Percentiles rank a stretch among this genome's conserved stretches.
These are phyloP conservation scores for Margaritifera margaritifera DNA, from an alignment of 2,888 invertebrate genomes.

Conservation along the genomic window DNA sequence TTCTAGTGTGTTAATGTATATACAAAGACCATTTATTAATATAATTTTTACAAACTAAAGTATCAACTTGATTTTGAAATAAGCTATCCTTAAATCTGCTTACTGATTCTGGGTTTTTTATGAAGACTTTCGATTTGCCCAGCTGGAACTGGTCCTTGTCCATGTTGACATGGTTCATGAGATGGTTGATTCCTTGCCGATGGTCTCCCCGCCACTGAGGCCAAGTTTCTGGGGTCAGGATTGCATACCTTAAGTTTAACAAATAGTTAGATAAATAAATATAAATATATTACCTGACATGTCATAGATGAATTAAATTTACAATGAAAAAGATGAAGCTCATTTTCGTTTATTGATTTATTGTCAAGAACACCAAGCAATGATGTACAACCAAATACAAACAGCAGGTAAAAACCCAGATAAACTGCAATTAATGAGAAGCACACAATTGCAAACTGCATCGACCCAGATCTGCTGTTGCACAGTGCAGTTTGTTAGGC, in stretches of 20 bases:
- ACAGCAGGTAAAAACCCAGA: too few relatives aligned
- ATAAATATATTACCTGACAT: background rate
- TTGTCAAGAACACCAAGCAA: too few relatives aligned
- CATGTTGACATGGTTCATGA: conserved; percentile 78
- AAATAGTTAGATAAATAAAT: background rate
- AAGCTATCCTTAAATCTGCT: conserved; percentile 22
- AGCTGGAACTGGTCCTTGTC: conserved; percentile 79
- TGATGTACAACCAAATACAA: too few relatives aligned
- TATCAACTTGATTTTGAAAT: too few relatives aligned
- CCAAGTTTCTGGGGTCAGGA: conserved; percentile 80
- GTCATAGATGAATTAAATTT: background rate
- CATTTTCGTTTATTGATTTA: background rate
- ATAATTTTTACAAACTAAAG: too few relatives aligned
- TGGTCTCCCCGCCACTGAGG: conserved; percentile 77
- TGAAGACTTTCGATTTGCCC: conserved; percentile 80
- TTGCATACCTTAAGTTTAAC: conserved; percentile 76
- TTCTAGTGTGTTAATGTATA: background rate
- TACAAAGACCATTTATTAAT: background rate
- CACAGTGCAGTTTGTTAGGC: too few relatives aligned
- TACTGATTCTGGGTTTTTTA: conserved; percentile 78
- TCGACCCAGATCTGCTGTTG: too few relatives aligned
- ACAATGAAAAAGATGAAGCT: background rate
- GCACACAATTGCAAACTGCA: too few relatives aligned
- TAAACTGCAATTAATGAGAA: too few relatives aligned
- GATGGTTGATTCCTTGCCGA: conserved; percentile 76